phyloP scores from a whole-genome alignment of 2,113 vertebrate genomes.

The Scomber colias region DNA sequence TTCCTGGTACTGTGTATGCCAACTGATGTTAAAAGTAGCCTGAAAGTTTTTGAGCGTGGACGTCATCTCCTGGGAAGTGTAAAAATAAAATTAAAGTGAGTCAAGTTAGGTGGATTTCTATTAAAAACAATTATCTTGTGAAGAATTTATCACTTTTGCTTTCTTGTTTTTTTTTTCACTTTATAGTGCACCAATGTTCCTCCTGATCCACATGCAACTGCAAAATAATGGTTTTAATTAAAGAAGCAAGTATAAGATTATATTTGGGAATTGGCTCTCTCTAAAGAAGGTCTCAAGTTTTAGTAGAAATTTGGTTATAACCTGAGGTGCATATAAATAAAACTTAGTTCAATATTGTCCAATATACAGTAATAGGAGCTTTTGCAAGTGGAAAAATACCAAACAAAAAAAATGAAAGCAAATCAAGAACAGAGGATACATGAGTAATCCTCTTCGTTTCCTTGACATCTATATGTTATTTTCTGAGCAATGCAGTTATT shows the following conservation, averaged over 20 bases:
- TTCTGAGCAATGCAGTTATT: not conserved
- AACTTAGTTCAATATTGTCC: not conserved
- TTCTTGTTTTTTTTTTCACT: conserved; percentile 6
- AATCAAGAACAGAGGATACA: not conserved
- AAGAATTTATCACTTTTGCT: conserved; percentile 15
- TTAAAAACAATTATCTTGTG: not conserved
- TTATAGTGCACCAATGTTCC: not conserved
- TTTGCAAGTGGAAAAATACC: not conserved
- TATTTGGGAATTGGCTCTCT: not conserved
- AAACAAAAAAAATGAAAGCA: not conserved
- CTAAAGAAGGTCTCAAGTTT: not conserved
- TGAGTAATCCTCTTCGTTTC: not conserved
- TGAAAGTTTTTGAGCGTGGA: conserved; percentile 27
- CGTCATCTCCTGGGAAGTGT: conserved; percentile 22
- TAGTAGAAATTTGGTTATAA: not conserved
- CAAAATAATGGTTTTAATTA: conserved; percentile 13
- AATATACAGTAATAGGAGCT: not conserved
- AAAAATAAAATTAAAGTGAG: conserved; percentile 3
- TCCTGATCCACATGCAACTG: not conserved
- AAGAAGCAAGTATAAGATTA: not conserved
- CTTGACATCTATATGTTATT: not conserved
- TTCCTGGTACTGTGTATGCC: not conserved
- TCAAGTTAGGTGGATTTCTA: not conserved
- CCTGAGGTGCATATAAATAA: not conserved
- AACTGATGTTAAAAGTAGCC: conserved; percentile 17